Conservation (phyloP, 2,888 invertebrate genomes). For the Leuctra nigra region DNA sequence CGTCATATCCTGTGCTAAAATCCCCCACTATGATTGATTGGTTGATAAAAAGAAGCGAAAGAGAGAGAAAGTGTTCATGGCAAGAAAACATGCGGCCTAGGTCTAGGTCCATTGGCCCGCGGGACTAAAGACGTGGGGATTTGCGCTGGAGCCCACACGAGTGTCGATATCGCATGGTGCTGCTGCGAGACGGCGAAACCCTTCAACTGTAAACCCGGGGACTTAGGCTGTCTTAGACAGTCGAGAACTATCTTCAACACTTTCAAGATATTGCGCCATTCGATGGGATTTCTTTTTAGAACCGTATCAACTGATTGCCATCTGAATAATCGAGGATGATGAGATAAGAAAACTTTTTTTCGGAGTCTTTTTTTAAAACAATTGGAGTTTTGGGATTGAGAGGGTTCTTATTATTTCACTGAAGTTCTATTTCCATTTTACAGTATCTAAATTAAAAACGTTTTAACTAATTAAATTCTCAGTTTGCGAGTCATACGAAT, state of each 20-base stretch:
- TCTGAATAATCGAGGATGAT: constrained; percentile 13
- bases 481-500: too few relatives aligned
- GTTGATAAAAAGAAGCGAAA: constrained; percentile 25
- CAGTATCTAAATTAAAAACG: too few relatives aligned
- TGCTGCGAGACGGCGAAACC: constrained; percentile 17
- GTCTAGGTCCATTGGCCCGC: constrained; percentile 11
- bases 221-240: constrained; percentile 7
- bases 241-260: neutral
- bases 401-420: too few relatives aligned
- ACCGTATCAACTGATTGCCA: constrained; percentile 17
- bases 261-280: constrained; percentile 11
- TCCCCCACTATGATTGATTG: constrained; percentile 28
- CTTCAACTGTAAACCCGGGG: constrained; percentile 16
- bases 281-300: constrained; percentile 10
- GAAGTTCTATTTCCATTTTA: too few relatives aligned
- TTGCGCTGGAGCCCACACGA: constrained; percentile 17
- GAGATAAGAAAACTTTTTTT: neutral
- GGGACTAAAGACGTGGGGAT: constrained; percentile 15
- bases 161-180: constrained; percentile 18
- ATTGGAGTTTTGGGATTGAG: too few relatives aligned
- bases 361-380: too few relatives aligned
- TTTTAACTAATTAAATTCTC: too few relatives aligned
- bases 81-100: constrained; percentile 22
- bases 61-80: constrained; percentile 16
- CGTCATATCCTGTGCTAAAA: constrained; percentile 22